A percentile compares a stretch with the other conserved stretches of the same genome.
phyloP scores from a whole-genome alignment of 2,797 vertebrate species.

The Euthynnus affinis region DNA sequence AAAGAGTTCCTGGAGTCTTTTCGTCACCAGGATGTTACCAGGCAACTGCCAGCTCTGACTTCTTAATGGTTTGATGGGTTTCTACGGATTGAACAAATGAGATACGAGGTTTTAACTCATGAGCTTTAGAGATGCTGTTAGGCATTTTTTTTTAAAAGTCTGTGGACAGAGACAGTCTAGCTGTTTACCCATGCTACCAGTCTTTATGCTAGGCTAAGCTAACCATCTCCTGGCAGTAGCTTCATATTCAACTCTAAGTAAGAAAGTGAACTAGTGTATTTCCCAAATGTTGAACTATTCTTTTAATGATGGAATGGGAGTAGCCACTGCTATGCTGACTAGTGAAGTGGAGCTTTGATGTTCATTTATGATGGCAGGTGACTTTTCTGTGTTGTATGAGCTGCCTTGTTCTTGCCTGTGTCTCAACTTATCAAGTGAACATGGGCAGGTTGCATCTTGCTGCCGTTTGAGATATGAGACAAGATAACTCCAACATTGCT shows the following conservation, averaged over 20 bases:
- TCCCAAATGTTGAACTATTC: constrained; percentile 1
- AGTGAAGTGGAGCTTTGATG: constrained; percentile 50
- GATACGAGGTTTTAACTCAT: background rate
- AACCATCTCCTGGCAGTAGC: background rate
- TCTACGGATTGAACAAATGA: background rate
- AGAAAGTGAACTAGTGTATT: background rate
- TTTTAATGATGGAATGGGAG: background rate
- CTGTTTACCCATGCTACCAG: background rate
- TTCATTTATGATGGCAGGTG: constrained; percentile 64
- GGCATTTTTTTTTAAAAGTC: too few species aligned
- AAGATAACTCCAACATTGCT: constrained; percentile 56
- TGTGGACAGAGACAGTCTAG: too few species aligned
- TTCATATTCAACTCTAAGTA: background rate
- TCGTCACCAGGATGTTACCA: too few species aligned
- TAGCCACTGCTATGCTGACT: background rate
- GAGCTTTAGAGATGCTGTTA: background rate
- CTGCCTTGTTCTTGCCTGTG: constrained; percentile 45
- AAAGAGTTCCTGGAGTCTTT: too few species aligned
- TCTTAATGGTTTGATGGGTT: too few species aligned
- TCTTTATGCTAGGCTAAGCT: background rate
- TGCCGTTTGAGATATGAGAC: constrained; percentile 64
- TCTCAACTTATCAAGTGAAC: constrained; percentile 50
- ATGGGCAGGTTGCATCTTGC: constrained; percentile 46
- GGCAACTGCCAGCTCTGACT: too few species aligned
- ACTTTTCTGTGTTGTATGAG: constrained; percentile 50